These are phyloP conservation scores for Triplophysa dalaica DNA, from an alignment of 2,113 vertebrate species.

Conservation along the genomic window DNA sequence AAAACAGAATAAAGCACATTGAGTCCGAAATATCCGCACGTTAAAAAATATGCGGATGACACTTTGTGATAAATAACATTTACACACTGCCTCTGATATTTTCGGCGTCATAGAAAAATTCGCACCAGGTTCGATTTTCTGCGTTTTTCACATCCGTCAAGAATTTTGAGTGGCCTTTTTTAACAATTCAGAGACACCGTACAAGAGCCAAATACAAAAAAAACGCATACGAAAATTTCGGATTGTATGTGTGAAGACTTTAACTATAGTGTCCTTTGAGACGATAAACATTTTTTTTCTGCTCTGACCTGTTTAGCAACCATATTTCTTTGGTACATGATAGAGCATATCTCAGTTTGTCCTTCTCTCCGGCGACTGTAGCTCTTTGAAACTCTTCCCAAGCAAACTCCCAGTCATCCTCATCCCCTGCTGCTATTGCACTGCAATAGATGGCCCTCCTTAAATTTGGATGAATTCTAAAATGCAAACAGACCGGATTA, in stretches of 20 bases:
- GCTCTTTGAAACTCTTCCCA: slow-evolving; percentile 73
- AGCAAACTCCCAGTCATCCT: slow-evolving; percentile 82
- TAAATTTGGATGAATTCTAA: slow-evolving; percentile 81
- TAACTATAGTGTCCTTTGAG: background rate
- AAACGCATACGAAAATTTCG: too few species aligned
- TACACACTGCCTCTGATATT: too few species aligned
- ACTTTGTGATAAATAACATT: too few species aligned
- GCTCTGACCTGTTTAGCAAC: slow-evolving; percentile 84
- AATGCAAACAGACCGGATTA: background rate
- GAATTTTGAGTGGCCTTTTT: too few species aligned
- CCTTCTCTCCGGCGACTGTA: slow-evolving; percentile 71
- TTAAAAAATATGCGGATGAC: too few species aligned
- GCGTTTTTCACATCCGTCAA: too few species aligned
- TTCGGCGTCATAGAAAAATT: too few species aligned
- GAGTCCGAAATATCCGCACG: too few species aligned
- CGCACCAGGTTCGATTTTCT: too few species aligned
- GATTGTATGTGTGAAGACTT: too few species aligned
- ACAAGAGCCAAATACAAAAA: too few species aligned
- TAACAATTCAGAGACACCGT: too few species aligned
- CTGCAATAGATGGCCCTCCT: slow-evolving; percentile 84
- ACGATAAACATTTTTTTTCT: background rate
- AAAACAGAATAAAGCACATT: background rate
- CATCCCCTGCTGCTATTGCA: slow-evolving; percentile 75
- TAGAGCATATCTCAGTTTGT: slow-evolving; percentile 79
- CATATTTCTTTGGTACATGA: slow-evolving; percentile 82